phyloP scores from a whole-genome alignment of 2,888 invertebrate genomes.

The Pollenia labialis region DNA sequence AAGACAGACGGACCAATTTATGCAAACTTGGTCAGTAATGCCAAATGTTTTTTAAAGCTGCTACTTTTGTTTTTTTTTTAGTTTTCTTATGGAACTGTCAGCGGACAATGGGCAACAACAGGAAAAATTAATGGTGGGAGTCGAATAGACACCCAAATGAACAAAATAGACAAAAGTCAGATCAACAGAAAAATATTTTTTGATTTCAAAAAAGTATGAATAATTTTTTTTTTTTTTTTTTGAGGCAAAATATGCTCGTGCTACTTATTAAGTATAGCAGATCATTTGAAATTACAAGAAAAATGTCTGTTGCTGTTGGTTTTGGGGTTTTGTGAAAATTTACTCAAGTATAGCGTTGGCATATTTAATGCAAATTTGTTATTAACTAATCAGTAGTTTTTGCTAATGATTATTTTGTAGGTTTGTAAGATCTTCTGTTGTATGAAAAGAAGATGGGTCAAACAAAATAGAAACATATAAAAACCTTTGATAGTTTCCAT shows the following conservation, averaged over 20 bases:
- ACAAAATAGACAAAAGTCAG: slow-evolving; percentile 20
- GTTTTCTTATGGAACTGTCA: slow-evolving; percentile 24
- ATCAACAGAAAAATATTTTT: slow-evolving; percentile 57
- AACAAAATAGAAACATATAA: slow-evolving; percentile 48
- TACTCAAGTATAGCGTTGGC: slow-evolving; percentile 60
- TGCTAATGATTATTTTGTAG: slow-evolving; percentile 39
- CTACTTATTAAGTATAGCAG: background rate
- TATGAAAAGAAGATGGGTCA: slow-evolving; percentile 56
- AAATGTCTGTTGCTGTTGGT: slow-evolving; percentile 6
- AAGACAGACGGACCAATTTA: slow-evolving; percentile 3
- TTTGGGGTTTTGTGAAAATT: slow-evolving; percentile 31
- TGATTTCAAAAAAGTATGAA: background rate
- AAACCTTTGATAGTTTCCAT: slow-evolving; percentile 38
- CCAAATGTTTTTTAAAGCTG: slow-evolving; percentile 38
- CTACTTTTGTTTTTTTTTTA: background rate
- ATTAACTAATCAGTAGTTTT: slow-evolving; percentile 53
- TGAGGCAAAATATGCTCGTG: background rate
- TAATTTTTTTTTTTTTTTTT: background rate
- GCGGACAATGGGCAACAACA: slow-evolving; percentile 46
- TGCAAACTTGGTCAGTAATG: slow-evolving; percentile 61
- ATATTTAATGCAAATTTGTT: slow-evolving; percentile 69
- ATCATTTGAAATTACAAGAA: slow-evolving; percentile 8
- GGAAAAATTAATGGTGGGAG: slow-evolving; percentile 71
- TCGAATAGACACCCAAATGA: background rate
- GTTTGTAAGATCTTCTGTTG: background rate